These are phyloP conservation scores for Chromobotia macracanthus DNA, from an alignment of 2,797 vertebrate species.

Conservation along the genomic window DNA sequence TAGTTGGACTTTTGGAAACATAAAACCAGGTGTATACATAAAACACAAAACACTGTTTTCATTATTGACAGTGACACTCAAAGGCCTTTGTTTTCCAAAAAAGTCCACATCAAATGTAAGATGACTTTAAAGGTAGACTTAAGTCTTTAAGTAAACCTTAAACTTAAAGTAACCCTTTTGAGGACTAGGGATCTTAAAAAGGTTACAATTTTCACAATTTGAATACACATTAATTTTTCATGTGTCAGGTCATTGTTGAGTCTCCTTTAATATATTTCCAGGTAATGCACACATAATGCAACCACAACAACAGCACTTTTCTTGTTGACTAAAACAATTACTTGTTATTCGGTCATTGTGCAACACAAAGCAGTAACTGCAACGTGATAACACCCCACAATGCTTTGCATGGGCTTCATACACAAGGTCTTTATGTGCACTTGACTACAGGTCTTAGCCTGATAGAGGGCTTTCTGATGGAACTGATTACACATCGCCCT, in stretches of 20 bases:
- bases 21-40: no score
- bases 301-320: slow-evolving; percentile 54
- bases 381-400: slow-evolving; percentile 59
- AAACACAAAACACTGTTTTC: not conserved
- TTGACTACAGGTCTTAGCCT: slow-evolving; percentile 57
- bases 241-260: slow-evolving; percentile 24
- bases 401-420: slow-evolving; percentile 14
- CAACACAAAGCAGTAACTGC: slow-evolving; percentile 51
- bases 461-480: slow-evolving; percentile 50
- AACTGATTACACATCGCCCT: slow-evolving; percentile 44
- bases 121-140: no score
- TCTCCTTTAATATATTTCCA: slow-evolving; percentile 57
- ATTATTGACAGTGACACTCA: not conserved
- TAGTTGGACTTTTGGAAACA: no score
- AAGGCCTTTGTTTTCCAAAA: not conserved
- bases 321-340: slow-evolving; percentile 34
- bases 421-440: slow-evolving; percentile 35
- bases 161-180: not conserved
- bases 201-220: not conserved
- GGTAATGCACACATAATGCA: slow-evolving; percentile 40
- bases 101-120: not conserved
- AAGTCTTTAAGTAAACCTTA: no score
- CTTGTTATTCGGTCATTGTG: slow-evolving; percentile 41
- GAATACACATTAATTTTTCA: not conserved
- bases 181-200: not conserved